phyloP scores from a whole-genome alignment of 1,140 invertebrate genomes.

The Microplitis mediator region DNA sequence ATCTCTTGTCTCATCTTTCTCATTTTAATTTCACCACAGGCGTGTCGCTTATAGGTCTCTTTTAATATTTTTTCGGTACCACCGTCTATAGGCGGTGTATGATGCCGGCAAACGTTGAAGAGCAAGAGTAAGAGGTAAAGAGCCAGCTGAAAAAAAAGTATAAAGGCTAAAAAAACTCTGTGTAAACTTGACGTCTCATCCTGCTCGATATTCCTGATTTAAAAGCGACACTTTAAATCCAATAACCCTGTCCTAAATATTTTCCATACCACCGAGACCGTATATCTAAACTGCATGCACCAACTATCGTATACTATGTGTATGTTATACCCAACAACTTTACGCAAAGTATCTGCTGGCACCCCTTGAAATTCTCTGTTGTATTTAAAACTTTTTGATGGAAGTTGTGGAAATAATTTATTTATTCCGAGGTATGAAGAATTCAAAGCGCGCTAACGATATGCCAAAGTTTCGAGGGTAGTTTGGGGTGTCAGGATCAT shows the following conservation, averaged over 20 bases:
- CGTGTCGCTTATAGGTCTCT: background rate
- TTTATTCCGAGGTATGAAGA: no score
- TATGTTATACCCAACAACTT: no score
- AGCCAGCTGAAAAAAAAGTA: background rate
- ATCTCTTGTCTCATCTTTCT: background rate
- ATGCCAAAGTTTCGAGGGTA: no score
- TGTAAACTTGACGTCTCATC: slow-evolving; percentile 1
- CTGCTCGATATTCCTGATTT: slow-evolving; percentile 4
- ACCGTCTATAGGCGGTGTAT: background rate
- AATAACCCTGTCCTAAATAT: slow-evolving; percentile 22
- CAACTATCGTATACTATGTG: no score
- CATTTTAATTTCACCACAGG: background rate
- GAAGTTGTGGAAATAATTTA: no score
- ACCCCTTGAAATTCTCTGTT: no score
- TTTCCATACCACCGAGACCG: background rate
- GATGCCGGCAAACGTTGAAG: background rate
- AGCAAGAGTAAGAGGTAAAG: background rate
- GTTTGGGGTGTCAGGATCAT: no score
- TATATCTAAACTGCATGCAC: no score
- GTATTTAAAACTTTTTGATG: no score
- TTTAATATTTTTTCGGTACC: background rate
- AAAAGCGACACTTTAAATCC: slow-evolving; percentile 14
- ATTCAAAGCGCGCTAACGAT: no score
- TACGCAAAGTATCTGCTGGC: no score
- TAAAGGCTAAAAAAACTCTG: slow-evolving; percentile 9